Conservation (phyloP, 2,113 vertebrate genomes). For the Seriola dumerili region DNA sequence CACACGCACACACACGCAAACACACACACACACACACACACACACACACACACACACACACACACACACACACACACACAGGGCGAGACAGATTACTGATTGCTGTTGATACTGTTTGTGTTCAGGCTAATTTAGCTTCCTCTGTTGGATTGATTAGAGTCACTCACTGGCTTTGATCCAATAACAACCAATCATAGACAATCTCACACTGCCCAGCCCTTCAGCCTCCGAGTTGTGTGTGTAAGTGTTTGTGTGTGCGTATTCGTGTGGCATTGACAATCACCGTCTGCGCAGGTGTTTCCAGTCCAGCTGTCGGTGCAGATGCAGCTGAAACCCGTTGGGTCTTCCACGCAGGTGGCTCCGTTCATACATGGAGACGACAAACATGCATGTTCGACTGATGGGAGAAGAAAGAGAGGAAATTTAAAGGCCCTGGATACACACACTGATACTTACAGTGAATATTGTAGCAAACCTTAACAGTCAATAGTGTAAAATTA, state of each 20-base stretch:
- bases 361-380: constrained; percentile 84
- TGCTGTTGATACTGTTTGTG: constrained; percentile 59
- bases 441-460: neutral
- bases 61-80: constrained; percentile 7
- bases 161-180: constrained; percentile 67
- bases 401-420: constrained; percentile 2
- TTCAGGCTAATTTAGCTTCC: constrained; percentile 65
- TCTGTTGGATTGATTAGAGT: constrained; percentile 64
- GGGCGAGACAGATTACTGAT: constrained; percentile 37
- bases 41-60: constrained; percentile 4
- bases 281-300: constrained; percentile 83
- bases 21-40: constrained; percentile 5
- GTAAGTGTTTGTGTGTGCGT: constrained; percentile 12
- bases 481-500: neutral
- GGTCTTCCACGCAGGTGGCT: constrained; percentile 83
- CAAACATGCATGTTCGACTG: constrained; percentile 87
- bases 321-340: constrained; percentile 81
- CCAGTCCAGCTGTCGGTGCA: constrained; percentile 84
- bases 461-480: neutral
- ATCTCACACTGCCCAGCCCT: constrained; percentile 25
- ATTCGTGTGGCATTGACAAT: constrained; percentile 42
- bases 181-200: constrained; percentile 59
- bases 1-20: constrained; percentile 13
- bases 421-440: neutral
- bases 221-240: constrained; percentile 12